Percentiles rank a stretch among this genome's conserved stretches.
phyloP scores from a whole-genome alignment of 2,797 vertebrate species.

The Acomys russatus region DNA sequence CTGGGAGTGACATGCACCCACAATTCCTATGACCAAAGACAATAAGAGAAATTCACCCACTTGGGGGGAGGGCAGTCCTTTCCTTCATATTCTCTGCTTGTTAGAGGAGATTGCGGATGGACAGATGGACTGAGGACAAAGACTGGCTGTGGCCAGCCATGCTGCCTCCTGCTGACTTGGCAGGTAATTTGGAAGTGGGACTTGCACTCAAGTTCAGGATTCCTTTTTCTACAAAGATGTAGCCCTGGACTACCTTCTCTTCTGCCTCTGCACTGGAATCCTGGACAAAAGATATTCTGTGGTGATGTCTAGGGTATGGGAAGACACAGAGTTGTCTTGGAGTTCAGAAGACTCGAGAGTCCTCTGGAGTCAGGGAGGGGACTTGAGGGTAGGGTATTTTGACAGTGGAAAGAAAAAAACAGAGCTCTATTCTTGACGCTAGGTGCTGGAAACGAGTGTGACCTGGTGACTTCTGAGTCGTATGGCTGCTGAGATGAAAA shows the following conservation, averaged over 20 bases:
- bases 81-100: slow-evolving; percentile 58
- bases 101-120: slow-evolving; percentile 68
- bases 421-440: neutral
- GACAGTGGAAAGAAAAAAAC: neutral
- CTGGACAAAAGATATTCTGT: fast-evolving
- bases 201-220: neutral
- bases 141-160: neutral
- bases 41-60: slow-evolving; percentile 3
- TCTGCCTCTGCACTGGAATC: neutral
- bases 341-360: neutral
- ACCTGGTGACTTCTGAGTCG: neutral
- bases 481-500: neutral
- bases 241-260: too few species aligned
- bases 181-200: neutral
- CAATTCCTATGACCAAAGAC: neutral
- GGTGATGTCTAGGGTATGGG: neutral
- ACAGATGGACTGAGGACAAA: slow-evolving; percentile 65
- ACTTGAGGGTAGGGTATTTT: neutral
- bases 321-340: neutral
- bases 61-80: neutral
- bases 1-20: neutral
- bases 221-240: neutral
- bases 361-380: neutral
- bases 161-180: slow-evolving; percentile 40
- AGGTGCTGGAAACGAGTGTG: neutral